A percentile compares a stretch with the other conserved stretches of the same genome.
Evolutionary conservation across 2,888 invertebrate genomes (phyloP).

Genomic region (Heliconius ismenius): DNA sequence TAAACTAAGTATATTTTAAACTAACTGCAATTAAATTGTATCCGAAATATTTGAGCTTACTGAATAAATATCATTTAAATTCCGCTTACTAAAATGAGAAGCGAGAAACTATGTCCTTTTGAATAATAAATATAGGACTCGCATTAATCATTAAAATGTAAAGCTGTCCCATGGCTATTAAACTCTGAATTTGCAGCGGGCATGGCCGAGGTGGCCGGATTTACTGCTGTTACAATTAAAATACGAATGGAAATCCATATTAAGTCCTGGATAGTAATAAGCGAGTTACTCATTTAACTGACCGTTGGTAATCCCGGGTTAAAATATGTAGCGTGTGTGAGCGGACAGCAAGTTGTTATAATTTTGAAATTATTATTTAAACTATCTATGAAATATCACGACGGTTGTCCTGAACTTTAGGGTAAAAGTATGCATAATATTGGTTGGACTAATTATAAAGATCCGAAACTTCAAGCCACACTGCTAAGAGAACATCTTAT

Average conservation of each 20-base stretch:
- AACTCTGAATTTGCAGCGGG: slow-evolving; percentile 41
- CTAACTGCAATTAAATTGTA: slow-evolving; percentile 1
- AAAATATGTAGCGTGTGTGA: slow-evolving; percentile 47
- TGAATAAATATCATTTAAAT: slow-evolving; percentile 12
- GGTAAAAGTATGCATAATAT: slow-evolving; percentile 50
- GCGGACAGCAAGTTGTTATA: slow-evolving; percentile 67
- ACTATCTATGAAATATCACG: slow-evolving; percentile 62
- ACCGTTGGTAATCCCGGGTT: slow-evolving; percentile 61
- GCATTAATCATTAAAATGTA: slow-evolving; percentile 37
- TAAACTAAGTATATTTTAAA: not conserved
- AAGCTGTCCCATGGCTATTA: slow-evolving; percentile 37
- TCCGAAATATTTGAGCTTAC: not conserved
- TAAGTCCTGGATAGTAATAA: slow-evolving; percentile 55
- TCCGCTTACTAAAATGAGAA: slow-evolving; percentile 23
- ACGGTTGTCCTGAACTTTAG: slow-evolving; percentile 60
- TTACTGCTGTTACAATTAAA: slow-evolving; percentile 55
- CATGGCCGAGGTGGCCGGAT: slow-evolving; percentile 25
- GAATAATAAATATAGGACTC: slow-evolving; percentile 32
- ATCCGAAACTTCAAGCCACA: slow-evolving; percentile 28
- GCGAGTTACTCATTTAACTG: slow-evolving; percentile 68
- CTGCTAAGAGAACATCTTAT: slow-evolving; percentile 40
- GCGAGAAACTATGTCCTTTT: slow-evolving; percentile 27
- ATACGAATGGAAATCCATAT: slow-evolving; percentile 60
- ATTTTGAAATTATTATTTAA: slow-evolving; percentile 70
- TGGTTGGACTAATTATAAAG: slow-evolving; percentile 58